phyloP scores from a whole-genome alignment of 2,113 vertebrate genomes.

The Phalacrocorax carbo region DNA sequence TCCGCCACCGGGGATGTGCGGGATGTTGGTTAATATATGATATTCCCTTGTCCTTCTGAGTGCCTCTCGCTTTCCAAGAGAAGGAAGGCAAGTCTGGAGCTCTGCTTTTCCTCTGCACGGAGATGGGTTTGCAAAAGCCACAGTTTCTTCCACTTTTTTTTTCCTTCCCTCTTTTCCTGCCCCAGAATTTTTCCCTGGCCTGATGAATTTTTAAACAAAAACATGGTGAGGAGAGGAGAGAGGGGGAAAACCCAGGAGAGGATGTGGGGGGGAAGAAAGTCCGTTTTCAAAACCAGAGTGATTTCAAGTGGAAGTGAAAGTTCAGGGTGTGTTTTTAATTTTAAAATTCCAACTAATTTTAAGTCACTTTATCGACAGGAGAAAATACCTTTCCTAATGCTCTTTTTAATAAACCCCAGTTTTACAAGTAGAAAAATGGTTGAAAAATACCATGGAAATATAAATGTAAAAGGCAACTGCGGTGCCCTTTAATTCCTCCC shows the following conservation, averaged over 20 bases:
- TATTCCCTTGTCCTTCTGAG: background rate
- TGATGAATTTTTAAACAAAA: constrained; percentile 60
- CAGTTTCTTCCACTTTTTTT: background rate
- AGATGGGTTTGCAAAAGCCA: constrained; percentile 21
- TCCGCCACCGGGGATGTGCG: rapidly evolving
- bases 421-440: background rate
- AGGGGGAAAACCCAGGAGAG: background rate
- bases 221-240: constrained; percentile 5
- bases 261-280: background rate
- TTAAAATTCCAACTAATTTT: background rate
- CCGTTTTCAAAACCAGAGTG: background rate
- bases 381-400: background rate
- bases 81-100: background rate
- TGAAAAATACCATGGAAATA: background rate
- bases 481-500: background rate
- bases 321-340: constrained; percentile 18
- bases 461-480: background rate
- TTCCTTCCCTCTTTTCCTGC: background rate
- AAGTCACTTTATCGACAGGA: background rate
- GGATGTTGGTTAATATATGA: background rate
- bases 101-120: background rate
- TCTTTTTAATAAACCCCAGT: background rate
- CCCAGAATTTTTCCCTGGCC: background rate
- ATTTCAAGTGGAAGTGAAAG: constrained; percentile 5
- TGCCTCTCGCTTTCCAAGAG: background rate